Base-by-base conservation (phyloP, 2,113 vertebrate genomes). In the Etheostoma cragini region DNA sequence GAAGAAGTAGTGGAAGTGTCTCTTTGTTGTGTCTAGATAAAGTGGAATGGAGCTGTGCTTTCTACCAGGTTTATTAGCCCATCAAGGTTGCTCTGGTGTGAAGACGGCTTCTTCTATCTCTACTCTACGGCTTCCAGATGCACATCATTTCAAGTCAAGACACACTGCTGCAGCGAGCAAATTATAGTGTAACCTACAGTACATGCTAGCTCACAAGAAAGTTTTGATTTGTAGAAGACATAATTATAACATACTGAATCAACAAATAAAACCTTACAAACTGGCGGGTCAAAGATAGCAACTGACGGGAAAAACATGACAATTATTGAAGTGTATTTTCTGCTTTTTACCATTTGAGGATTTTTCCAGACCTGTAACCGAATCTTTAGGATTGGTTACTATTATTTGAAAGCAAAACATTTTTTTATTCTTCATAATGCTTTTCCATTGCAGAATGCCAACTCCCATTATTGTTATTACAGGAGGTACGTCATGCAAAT, bases 81-180 rank as follows among this genome's bases (percentile, higher is more conserved):
- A 79, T 79, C 66, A 82, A 85, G 73, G 71, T 75, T 45, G n/a
- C 69, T 79, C 52, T 70, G 52, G 79, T 78, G 75, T 78, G 33
- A 65, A 70, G 45, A 30, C 15, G n/a, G 50, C 35, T 6, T 15
- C 45, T 61, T 35, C 22, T 33, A 38, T 46, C 21, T 24, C 24
- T 50, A 21, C n/a, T 38, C n/a, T 26, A 14, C 4, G 7, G 50
- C 24, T 50, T 66, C 46, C 66, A 45, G 53, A 68, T 33, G n/a
- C 54, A 45, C 56, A 68, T 7, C 26, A 22, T 50, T 30, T 57
- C 52, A 15, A 42, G 38, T 35, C 11, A 17, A 26, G 13, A 47
- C 61, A 68, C 42, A 42, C 13, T 26, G 24, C 65, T 62, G 54
- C 47, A 56, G 5, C 6, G 10, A 38, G 35, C n/a, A 16, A 7